Evolutionary conservation across 2,113 vertebrate species (phyloP).

Genomic region (Amphilophus citrinellus): DNA sequence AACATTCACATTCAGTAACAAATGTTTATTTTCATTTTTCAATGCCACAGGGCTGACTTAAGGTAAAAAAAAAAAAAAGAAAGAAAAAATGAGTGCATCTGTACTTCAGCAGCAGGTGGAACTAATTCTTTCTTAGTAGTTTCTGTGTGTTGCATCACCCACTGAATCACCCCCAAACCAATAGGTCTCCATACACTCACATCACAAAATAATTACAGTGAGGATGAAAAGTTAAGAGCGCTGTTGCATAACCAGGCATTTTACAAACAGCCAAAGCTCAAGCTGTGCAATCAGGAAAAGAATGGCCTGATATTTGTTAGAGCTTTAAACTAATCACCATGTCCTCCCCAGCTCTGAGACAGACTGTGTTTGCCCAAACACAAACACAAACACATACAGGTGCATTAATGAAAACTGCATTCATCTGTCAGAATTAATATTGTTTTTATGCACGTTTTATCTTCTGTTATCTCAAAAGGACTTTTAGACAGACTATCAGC

Average conservation of each 20-base stretch:
- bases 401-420: slow-evolving; percentile 15
- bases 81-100: background rate
- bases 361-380: background rate
- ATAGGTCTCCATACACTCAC: background rate
- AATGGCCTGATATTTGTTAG: slow-evolving; percentile 27
- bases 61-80: background rate
- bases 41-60: background rate
- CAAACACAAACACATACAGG: background rate
- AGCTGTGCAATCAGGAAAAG: slow-evolving; percentile 46
- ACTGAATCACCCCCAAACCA: background rate
- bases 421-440: slow-evolving; percentile 2
- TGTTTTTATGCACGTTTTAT: background rate
- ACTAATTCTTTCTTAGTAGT: slow-evolving; percentile 12
- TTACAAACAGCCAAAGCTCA: slow-evolving; percentile 34
- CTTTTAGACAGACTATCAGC: slow-evolving; percentile 13
- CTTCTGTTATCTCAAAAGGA: background rate
- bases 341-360: background rate
- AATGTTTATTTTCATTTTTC: background rate
- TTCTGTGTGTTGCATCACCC: slow-evolving; percentile 65
- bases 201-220: slow-evolving; percentile 30
- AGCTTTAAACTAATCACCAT: slow-evolving; percentile 23
- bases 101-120: slow-evolving; percentile 24
- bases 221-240: slow-evolving; percentile 20
- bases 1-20: background rate
- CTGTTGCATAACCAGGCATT: slow-evolving; percentile 31